These are phyloP conservation scores for Platorchestia sp. DNA, from an alignment of 1,140 invertebrate genomes.

Conservation along the genomic window DNA sequence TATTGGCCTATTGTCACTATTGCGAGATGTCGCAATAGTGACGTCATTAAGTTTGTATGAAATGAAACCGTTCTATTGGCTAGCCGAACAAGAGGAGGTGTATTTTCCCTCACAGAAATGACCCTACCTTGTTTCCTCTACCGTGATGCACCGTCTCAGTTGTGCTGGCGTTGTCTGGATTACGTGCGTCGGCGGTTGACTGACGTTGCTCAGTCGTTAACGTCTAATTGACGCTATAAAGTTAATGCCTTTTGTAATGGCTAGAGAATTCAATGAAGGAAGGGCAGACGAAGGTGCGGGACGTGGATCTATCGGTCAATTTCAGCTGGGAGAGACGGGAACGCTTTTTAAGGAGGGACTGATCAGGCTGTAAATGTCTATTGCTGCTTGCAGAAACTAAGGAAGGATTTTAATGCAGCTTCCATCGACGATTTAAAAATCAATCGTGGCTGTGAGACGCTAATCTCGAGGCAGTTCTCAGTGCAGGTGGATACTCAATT, in stretches of 20 bases:
- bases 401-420: neutral
- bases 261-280: constrained; percentile 22
- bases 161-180: neutral
- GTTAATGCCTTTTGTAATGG: constrained; percentile 25
- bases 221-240: constrained; percentile 46
- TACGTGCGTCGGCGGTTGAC: neutral
- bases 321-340: neutral
- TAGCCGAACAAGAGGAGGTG: too few species aligned
- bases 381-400: too few species aligned
- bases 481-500: neutral
- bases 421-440: neutral
- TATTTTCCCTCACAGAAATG: too few species aligned
- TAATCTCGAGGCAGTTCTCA: neutral
- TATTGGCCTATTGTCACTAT: too few species aligned
- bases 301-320: neutral
- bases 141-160: neutral
- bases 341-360: neutral
- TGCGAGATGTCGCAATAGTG: too few species aligned
- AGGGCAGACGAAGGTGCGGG: neutral
- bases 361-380: too few species aligned
- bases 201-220: constrained; percentile 35
- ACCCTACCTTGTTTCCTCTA: neutral
- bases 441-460: neutral
- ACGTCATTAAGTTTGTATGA: too few species aligned
- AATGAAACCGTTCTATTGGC: too few species aligned